Evolutionary conservation across 2,888 invertebrate species (phyloP), one percentile per base, ranked within the genome.

Genomic region (Temnothorax ravouxi): DNA sequence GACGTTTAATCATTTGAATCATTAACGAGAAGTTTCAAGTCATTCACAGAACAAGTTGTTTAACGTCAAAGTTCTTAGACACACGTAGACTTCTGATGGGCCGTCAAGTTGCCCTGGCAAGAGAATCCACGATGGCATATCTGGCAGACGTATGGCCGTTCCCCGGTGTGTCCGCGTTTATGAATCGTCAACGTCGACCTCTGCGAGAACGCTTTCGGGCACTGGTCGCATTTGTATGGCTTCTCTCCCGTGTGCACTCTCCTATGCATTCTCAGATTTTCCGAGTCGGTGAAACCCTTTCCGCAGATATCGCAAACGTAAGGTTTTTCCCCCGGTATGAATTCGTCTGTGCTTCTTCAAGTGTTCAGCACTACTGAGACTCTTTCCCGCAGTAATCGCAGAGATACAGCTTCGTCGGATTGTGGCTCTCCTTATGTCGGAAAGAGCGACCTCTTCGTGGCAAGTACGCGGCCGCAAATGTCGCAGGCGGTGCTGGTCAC

Each of bases 241-340:
- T 95, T 95, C 82, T 95, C 95, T 0, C 95, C 95, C 0, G 95
- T 95, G 84, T 96, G 96, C 8, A 95, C 94, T 13, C 95, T 91
- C 75, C 95, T 91, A 87, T 96, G 96, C 91, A 95, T 94, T 11
- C 94, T 91, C 18, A 95, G 91, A 85, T 95, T 95, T 80, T 95
- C 95, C 2, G 95, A 94, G 61, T 95, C 95, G 25, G 95, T 95
- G 89, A 95, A 95, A 18, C 94, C 95, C 87, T 95, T 95, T 52
- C 95, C 95, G 87, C 95, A 95, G 6, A 94, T 93, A 82, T 95
- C 95, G 86, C 95, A 95, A 0, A 95, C 95, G 84, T 95, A 95
- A 0, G 95, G 95, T 86, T 96, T 96, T 84, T 96, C 96, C 0
- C n/a, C 96, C 96, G 0, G 95, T 96, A 86, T 96, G 96, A 34